phyloP scores from a whole-genome alignment of 2,888 invertebrate species.

The Elegia similella region DNA sequence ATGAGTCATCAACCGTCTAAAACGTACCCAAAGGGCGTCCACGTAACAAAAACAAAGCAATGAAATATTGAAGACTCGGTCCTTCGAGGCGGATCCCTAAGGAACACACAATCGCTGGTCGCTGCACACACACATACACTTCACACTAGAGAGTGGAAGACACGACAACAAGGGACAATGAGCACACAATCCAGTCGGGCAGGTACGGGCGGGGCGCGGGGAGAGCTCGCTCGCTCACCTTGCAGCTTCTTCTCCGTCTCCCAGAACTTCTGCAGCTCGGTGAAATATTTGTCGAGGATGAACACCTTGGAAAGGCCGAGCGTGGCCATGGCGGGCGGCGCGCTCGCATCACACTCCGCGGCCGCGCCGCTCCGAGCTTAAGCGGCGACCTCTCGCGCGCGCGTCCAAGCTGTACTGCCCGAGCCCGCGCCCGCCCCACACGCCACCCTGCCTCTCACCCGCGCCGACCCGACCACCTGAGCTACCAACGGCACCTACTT shows the following conservation, averaged over 20 bases:
- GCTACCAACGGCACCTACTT: conserved; percentile 39
- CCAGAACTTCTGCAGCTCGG: conserved; percentile 97
- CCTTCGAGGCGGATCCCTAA: conserved; percentile 18
- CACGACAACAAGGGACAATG: conserved; percentile 45
- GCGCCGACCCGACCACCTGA: conserved; percentile 24
- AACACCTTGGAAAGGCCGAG: conserved; percentile 98
- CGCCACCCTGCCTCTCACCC: conserved; percentile 22
- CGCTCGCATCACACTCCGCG: conserved; percentile 70
- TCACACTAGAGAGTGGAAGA: conserved; percentile 30
- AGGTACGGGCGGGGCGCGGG: conserved; percentile 23
- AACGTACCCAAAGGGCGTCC: background rate
- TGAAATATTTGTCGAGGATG: conserved; percentile 98
- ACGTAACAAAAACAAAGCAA: background rate
- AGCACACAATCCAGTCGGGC: conserved; percentile 24
- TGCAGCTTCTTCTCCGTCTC: conserved; percentile 97
- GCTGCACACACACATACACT: conserved; percentile 13
- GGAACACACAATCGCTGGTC: conserved; percentile 15
- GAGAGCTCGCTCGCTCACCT: conserved; percentile 84
- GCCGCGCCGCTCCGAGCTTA: conserved; percentile 58
- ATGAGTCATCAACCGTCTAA: conserved; percentile 5
- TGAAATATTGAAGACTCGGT: background rate
- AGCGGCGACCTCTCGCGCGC: conserved; percentile 57
- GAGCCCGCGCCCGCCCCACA: conserved; percentile 23
- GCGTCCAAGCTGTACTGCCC: conserved; percentile 40
- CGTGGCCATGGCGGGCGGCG: conserved; percentile 90